Conservation (phyloP, 1,140 invertebrate genomes). For the Drosophila gunungcola region DNA sequence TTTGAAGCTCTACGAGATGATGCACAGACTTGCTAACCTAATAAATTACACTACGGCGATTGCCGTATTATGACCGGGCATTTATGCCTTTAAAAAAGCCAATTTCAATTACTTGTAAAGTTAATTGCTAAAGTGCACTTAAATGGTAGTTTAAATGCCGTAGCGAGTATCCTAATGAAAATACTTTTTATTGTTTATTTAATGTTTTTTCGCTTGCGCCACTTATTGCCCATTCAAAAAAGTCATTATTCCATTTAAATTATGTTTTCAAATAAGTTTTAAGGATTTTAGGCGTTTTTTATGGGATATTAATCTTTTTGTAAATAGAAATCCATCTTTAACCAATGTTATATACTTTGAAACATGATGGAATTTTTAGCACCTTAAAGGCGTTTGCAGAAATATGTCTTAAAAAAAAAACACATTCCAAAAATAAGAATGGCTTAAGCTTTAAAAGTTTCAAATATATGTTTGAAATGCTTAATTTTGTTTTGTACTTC, state of each 20-base stretch:
- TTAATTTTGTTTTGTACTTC: too few relatives aligned
- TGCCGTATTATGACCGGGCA: neutral
- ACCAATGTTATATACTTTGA: too few relatives aligned
- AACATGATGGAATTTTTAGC: too few relatives aligned
- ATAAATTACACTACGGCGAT: conserved; percentile 1
- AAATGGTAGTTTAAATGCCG: neutral
- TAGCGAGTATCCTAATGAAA: conserved; percentile 12
- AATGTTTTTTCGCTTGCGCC: neutral
- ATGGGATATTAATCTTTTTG: too few relatives aligned
- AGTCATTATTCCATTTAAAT: neutral
- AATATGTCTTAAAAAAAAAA: too few relatives aligned
- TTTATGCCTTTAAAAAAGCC: conserved; percentile 5
- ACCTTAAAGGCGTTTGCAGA: too few relatives aligned
- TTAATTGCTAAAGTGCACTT: conserved; percentile 17
- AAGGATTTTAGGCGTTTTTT: too few relatives aligned
- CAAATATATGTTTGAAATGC: too few relatives aligned
- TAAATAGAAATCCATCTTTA: too few relatives aligned
- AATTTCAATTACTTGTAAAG: conserved; percentile 16
- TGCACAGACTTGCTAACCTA: conserved; percentile 20
- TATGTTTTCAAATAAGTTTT: too few relatives aligned
- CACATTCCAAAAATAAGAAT: too few relatives aligned
- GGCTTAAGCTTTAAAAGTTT: too few relatives aligned
- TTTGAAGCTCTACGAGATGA: conserved; percentile 6
- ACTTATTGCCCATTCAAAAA: neutral
- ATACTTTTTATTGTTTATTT: neutral